Conservation (phyloP, 2,797 vertebrate species). For the Rhodeus uyekii region DNA sequence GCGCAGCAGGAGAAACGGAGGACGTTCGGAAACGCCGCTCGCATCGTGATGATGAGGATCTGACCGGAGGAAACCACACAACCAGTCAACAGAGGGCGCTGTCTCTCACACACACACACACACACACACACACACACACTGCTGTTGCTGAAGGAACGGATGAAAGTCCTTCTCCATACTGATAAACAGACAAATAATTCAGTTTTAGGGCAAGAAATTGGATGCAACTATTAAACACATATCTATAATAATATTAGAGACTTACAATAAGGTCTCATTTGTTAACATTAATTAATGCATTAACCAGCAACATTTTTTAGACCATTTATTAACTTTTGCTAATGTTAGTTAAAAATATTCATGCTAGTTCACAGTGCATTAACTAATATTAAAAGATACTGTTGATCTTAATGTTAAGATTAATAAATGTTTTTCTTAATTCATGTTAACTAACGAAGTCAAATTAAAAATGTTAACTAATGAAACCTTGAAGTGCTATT, state of each 20-base stretch:
- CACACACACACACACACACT: background rate
- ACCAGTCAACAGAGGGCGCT: background rate
- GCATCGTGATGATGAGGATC: constrained; percentile 90
- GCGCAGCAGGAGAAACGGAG: constrained; percentile 95
- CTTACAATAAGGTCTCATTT: background rate
- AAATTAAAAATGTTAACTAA: no score
- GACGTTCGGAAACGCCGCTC: constrained; percentile 89
- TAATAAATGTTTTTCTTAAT: no score
- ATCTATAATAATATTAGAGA: background rate
- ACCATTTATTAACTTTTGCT: no score
- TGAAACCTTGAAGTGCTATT: no score
- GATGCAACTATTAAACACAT: background rate
- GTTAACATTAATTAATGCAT: background rate
- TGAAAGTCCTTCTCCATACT: background rate
- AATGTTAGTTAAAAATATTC: no score
- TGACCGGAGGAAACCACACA: constrained; percentile 55
- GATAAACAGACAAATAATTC: background rate
- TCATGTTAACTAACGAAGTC: no score
- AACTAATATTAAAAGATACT: no score
- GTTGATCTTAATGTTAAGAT: no score
- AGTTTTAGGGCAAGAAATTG: background rate
- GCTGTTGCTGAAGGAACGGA: background rate
- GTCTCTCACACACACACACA: background rate
- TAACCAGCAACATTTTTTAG: no score
- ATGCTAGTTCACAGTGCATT: no score